Conservation (phyloP, 1,140 invertebrate species). For the Sitodiplosis mosellana region DNA sequence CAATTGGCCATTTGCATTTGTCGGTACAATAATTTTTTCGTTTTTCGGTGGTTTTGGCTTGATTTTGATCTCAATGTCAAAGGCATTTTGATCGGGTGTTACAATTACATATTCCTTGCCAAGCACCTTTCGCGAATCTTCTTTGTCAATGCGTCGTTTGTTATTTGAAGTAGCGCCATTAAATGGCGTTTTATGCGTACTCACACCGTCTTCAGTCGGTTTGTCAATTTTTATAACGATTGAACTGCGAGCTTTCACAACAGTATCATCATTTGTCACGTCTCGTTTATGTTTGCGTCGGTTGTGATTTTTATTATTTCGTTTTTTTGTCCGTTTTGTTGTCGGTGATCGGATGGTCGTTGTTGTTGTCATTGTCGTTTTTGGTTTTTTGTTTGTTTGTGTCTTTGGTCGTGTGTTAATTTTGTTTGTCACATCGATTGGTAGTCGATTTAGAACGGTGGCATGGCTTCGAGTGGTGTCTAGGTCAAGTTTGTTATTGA, state of each 20-base stretch:
- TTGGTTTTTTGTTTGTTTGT: neutral
- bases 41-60: constrained; percentile 10
- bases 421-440: constrained; percentile 20
- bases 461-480: neutral
- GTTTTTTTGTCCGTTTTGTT: no score
- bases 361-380: constrained; percentile 2
- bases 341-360: no score
- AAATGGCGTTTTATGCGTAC: neutral
- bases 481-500: constrained; percentile 1
- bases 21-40: neutral
- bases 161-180: neutral
- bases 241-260: neutral
- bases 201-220: neutral
- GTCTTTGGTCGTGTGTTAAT: constrained; percentile 9
- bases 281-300: neutral
- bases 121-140: neutral
- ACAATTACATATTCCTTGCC: neutral
- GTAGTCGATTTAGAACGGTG: neutral
- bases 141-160: neutral
- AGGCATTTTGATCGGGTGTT: constrained; percentile 16
- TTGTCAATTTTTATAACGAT: neutral
- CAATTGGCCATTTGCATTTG: neutral
- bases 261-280: neutral
- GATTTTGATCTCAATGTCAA: constrained; percentile 24
- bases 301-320: no score